Evolutionary conservation across 1,140 invertebrate species (phyloP), one percentile per base, ranked within the genome.

Genomic region (Rhopalosiphum padi): DNA sequence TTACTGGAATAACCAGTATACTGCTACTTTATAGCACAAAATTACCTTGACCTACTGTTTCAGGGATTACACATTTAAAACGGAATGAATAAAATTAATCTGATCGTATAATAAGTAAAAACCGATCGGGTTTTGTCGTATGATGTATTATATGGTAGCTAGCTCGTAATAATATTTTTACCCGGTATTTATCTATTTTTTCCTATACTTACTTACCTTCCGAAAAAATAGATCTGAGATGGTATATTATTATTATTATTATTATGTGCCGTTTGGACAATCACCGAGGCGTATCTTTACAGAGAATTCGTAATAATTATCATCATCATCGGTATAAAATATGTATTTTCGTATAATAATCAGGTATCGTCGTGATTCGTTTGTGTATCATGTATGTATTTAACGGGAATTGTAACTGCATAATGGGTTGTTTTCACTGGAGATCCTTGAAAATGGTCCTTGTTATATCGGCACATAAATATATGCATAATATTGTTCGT

Each of bases 31-130:
- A 87, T n/a, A n/a, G 43, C 6, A 43, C 55, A n/a, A 82, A 91
- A 68, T 82, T 30, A 48, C 90, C 90, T 91, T 91, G 90, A 91
- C 90, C 90, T 43, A 91, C 90, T 91, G 60, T n/a, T 77, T 82
- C 90, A 91, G 90, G 60, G 55, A 91, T 91, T 91, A 68, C 30
- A 48, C 30, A 46, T 46, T 91, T 82, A n/a, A 88, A 88, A 88
- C 30, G 46, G 30, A 88, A n/a, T 35, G 41, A 85, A 85, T 85
- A 43, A 85, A 43, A n/a, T n/a, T 90, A 60, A 41, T 68, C 60
- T 68, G 37, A 35, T n/a, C 18, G 86, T 88, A 11, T 90, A 91
- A 77, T 23, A 46, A 43, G 21, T 46, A 91, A 91, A 68, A 83
- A 83, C 30, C 55, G 60, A 23, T 21, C n/a, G n/a, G 48, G 41